A percentile compares a stretch with the other conserved stretches of the same genome.
Conservation (phyloP, 2,888 invertebrate species). For the Lasioglossum figueresi region DNA sequence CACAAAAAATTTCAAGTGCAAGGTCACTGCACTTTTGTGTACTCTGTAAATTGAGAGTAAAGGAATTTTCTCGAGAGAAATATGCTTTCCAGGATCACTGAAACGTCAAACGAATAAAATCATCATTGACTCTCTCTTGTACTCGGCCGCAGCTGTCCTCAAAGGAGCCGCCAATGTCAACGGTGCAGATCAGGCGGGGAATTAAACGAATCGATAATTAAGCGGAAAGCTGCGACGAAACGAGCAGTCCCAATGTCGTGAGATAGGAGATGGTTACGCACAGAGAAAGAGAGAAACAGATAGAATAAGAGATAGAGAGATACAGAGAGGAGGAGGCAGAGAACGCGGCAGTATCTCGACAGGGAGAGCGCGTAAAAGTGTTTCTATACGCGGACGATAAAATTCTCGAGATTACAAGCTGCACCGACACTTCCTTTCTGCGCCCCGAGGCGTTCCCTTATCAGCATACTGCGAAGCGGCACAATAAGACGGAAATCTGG, state of each 20-base stretch:
- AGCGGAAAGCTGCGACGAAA: slow-evolving; percentile 13
- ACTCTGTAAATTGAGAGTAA: no score
- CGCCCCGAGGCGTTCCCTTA: slow-evolving; percentile 63
- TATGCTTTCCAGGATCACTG: no score
- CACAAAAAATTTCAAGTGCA: no score
- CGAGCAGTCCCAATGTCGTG: slow-evolving; percentile 23
- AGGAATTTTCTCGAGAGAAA: no score
- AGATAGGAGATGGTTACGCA: slow-evolving; percentile 12
- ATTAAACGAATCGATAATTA: slow-evolving; percentile 39
- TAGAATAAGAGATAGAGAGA: background rate
- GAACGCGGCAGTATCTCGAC: slow-evolving; percentile 26
- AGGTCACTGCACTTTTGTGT: no score
- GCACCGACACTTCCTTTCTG: slow-evolving; percentile 52
- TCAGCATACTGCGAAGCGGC: slow-evolving; percentile 65
- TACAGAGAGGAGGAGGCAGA: background rate
- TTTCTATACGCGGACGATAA: slow-evolving; percentile 56
- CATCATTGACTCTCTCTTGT: no score
- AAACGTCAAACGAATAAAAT: background rate
- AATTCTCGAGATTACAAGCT: slow-evolving; percentile 60
- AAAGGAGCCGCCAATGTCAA: background rate
- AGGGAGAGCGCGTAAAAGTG: slow-evolving; percentile 44
- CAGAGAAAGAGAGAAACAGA: background rate
- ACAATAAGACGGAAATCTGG: slow-evolving; percentile 74
- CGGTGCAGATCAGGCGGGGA: background rate
- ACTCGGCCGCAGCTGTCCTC: background rate